These are phyloP conservation scores for Melanogrammus aeglefinus DNA, from an alignment of 2,797 vertebrate species.

Conservation along the genomic window DNA sequence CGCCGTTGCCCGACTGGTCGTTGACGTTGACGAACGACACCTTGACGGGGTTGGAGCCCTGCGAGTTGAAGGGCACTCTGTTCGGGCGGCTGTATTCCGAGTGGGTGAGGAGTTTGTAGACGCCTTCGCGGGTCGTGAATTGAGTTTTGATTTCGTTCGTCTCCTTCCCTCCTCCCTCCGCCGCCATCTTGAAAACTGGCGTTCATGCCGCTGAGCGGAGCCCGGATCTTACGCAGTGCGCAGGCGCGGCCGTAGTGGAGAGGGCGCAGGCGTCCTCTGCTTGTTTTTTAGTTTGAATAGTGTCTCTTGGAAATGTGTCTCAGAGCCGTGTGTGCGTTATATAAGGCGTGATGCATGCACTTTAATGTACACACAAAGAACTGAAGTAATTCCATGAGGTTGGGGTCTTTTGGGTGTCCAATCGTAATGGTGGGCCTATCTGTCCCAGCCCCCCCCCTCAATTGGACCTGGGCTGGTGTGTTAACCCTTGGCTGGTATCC, in stretches of 20 bases:
- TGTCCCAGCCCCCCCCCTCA: too few species aligned
- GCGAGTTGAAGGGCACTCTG: conserved; percentile 97
- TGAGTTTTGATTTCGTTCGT: conserved; percentile 99
- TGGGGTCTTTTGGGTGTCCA: background rate
- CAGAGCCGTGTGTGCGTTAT: background rate
- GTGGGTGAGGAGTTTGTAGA: conserved; percentile 97
- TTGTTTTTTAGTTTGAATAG: background rate
- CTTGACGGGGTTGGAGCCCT: conserved; percentile 96
- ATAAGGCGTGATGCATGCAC: background rate
- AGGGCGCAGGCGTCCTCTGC: background rate
- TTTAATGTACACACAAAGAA: background rate
- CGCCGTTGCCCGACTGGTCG: conserved; percentile 98
- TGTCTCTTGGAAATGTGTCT: background rate
- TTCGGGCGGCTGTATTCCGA: conserved; percentile 98
- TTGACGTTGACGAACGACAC: conserved; percentile 99
- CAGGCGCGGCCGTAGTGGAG: conserved; percentile 61
- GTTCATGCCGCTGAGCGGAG: conserved; percentile 80
- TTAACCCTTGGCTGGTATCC: background rate
- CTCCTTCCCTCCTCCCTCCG: conserved; percentile 94
- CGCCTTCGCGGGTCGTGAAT: conserved; percentile 97
- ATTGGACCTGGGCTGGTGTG: background rate
- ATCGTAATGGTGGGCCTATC: background rate
- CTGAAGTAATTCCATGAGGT: background rate
- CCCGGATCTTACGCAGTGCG: conserved; percentile 86
- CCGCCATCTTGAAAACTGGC: conserved; percentile 86